phyloP scores from a whole-genome alignment of 2,113 vertebrate genomes.

The Colossoma macropomum region DNA sequence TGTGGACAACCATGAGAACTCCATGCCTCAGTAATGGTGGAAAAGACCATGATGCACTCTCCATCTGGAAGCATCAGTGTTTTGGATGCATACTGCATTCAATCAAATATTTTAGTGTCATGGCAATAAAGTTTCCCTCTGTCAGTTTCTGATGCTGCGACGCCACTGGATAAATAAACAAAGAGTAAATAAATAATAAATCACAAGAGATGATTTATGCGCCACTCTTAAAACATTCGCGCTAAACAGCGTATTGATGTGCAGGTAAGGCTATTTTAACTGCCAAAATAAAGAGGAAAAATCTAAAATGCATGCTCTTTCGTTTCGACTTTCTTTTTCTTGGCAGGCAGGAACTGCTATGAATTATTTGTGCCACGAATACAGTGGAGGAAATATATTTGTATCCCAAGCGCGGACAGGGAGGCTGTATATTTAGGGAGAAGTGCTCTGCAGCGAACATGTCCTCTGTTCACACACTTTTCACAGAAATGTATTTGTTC shows the following conservation, averaged over 20 bases:
- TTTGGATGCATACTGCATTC: conserved; percentile 24
- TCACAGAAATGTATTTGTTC: background rate
- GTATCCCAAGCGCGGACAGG: background rate
- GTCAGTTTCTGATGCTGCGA: conserved; percentile 31
- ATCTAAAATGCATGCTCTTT: conserved; percentile 11
- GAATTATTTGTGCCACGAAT: conserved; percentile 42
- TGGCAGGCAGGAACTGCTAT: conserved; percentile 27
- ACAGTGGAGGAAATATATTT: conserved; percentile 24
- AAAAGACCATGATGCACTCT: conserved; percentile 11
- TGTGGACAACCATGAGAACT: background rate
- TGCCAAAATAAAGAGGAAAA: conserved; percentile 35
- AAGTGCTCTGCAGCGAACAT: conserved; percentile 13
- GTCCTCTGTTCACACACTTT: background rate
- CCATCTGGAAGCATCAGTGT: conserved; percentile 21
- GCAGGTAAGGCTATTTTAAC: conserved; percentile 44
- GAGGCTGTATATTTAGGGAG: conserved; percentile 6
- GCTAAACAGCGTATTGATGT: conserved; percentile 48
- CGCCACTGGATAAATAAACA: conserved; percentile 46
- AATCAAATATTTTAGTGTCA: conserved; percentile 28
- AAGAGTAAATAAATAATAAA: conserved; percentile 58
- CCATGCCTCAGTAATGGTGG: background rate
- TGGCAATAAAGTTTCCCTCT: conserved; percentile 22
- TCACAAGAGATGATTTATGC: conserved; percentile 46
- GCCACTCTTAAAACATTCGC: conserved; percentile 33
- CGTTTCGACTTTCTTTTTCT: conserved; percentile 32